These are phyloP conservation scores for Cepaea hortensis DNA, from an alignment of 2,888 invertebrate genomes.

Conservation along the genomic window DNA sequence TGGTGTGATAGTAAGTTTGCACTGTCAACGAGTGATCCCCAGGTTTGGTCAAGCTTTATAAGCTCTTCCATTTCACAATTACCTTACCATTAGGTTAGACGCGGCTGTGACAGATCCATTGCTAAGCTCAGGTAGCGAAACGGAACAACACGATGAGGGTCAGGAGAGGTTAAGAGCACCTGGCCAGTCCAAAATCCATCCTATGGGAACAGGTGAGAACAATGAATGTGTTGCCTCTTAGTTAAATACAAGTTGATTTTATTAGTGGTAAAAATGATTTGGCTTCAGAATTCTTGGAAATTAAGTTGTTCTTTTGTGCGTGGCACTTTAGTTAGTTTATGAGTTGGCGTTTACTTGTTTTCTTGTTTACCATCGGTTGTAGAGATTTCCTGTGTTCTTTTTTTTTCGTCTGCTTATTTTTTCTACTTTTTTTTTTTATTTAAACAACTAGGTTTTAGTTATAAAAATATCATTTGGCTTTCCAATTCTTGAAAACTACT, in stretches of 20 bases:
- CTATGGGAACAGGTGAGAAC: conserved; percentile 63
- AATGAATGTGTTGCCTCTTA: not conserved
- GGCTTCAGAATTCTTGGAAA: not conserved
- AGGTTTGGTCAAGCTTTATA: not conserved
- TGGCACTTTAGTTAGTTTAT: too few relatives aligned
- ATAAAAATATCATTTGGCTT: too few relatives aligned
- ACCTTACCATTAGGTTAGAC: conserved; percentile 27
- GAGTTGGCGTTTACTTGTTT: too few relatives aligned
- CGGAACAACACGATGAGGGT: conserved; percentile 62
- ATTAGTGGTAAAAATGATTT: not conserved
- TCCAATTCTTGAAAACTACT: too few relatives aligned
- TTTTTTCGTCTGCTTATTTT: too few relatives aligned
- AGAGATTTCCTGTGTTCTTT: too few relatives aligned
- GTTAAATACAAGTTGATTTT: not conserved
- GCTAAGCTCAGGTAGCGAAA: conserved; percentile 64
- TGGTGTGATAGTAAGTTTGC: not conserved
- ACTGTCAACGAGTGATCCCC: not conserved
- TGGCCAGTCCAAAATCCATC: conserved; percentile 68
- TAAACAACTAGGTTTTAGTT: too few relatives aligned
- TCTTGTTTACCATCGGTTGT: too few relatives aligned
- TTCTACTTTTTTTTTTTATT: too few relatives aligned
- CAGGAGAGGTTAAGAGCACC: conserved; percentile 59
- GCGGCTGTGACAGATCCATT: conserved; percentile 54
- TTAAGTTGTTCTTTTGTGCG: not conserved
- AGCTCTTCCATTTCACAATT: not conserved